These are phyloP conservation scores for Yoshiicerus persimilis DNA, from an alignment of 1,140 invertebrate species.

Conservation along the genomic window DNA sequence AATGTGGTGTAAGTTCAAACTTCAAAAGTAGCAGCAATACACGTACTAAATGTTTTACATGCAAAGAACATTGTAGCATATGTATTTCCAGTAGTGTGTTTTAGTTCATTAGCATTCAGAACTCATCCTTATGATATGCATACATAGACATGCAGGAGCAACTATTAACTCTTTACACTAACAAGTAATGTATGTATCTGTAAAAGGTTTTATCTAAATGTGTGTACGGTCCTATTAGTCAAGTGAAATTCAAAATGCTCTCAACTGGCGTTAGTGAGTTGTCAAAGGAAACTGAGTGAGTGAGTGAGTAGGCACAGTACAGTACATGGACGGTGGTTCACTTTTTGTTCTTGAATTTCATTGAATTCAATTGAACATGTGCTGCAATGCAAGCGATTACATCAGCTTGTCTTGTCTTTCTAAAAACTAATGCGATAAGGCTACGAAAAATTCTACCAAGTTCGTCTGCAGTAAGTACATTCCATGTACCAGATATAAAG, in stretches of 20 bases:
- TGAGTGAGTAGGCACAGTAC: background rate
- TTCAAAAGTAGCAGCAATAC: background rate
- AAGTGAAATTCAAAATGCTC: background rate
- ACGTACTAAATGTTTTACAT: background rate
- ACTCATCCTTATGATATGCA: background rate
- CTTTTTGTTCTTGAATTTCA: background rate
- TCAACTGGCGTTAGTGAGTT: background rate
- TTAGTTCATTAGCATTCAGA: slow-evolving; percentile 5
- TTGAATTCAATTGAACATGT: background rate
- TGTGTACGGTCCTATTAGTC: too few species aligned
- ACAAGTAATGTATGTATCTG: background rate
- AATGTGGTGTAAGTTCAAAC: background rate
- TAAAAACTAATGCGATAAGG: background rate
- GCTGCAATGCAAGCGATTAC: background rate
- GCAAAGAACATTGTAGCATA: background rate
- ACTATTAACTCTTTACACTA: background rate
- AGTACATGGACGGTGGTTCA: background rate
- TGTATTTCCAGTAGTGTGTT: background rate
- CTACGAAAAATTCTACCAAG: background rate
- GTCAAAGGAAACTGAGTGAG: background rate
- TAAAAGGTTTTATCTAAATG: background rate
- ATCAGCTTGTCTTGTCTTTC: background rate
- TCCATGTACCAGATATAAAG: too few species aligned
- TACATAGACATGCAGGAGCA: background rate
- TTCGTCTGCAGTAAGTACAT: too few species aligned